phyloP scores from a whole-genome alignment of 2,113 vertebrate species.

The Camelus dromedarius region DNA sequence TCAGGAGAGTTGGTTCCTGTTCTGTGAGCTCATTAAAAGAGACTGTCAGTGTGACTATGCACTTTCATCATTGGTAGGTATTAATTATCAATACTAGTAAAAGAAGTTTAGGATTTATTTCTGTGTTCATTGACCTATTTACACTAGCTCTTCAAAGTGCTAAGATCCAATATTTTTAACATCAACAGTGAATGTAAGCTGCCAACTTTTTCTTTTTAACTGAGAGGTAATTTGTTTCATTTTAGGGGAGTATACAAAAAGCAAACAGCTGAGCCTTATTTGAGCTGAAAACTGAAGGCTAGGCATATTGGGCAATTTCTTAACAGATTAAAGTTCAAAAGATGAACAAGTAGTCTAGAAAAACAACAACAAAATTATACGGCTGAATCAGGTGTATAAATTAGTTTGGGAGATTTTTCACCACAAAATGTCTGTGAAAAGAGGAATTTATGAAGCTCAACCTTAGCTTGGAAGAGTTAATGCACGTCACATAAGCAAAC shows the following conservation, averaged over 20 bases:
- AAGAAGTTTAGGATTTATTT: not conserved
- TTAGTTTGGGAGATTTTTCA: not conserved
- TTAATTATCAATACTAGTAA: not conserved
- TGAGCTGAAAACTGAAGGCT: not conserved
- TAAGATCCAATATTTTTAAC: constrained; percentile 7
- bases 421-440: not conserved
- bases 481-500: not conserved
- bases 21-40: not conserved
- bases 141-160: not conserved
- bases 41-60: not conserved
- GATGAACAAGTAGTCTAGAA: not conserved
- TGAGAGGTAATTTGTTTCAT: not conserved
- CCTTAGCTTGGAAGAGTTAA: not conserved
- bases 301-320: not conserved
- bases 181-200: not conserved
- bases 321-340: constrained; percentile 38
- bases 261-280: not conserved
- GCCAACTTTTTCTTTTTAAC: not conserved
- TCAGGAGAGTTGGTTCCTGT: not conserved
- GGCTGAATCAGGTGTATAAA: not conserved
- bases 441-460: not conserved
- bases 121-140: not conserved
- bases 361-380: not conserved
- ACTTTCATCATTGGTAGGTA: not conserved
- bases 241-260: not conserved